Evolutionary conservation across 2,888 invertebrate genomes (phyloP), one percentile per base, ranked within the genome.

Genomic region (Hydroisotoma schaefferi): DNA sequence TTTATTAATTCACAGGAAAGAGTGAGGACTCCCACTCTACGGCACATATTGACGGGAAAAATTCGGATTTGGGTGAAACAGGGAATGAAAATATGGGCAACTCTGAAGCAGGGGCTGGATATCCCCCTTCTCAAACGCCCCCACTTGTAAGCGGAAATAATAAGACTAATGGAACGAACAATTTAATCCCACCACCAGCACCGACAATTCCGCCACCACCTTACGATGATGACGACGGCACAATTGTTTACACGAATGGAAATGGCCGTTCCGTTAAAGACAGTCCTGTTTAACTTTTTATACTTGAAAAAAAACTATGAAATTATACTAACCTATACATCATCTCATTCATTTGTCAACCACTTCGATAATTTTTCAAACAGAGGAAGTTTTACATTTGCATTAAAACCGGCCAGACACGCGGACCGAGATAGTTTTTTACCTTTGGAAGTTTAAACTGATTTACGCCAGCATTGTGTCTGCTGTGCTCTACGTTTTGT

Each of bases 241-340:
- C 40, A 15, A 40, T 40, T 20, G 55, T 47, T 46, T 69, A 66
- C 54, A 58, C 66, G 49, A 67, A 66, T 59, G 66, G 65, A 43
- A 68, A 70, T 58, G 69, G 70, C 61, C 65, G 70, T 65, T 64
- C 68, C 26, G 69, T 70, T 40, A 72, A 72, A 63, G 72, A 72
- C 61, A 70, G 70, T 64, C 72, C 72, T 59, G 72, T 72, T 51
- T 72, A 70, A 66, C 53, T 26, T 27, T 55, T 20, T 49, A 23
- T 29, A 56, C 12, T 28, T 55, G 27, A 18, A 29, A 43, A 29
- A 40, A 40, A 40, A 40, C 5, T 4, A 40, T 18, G 20, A 18
- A 18, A 40, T 33, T 33, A 10, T 33, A 33, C 8, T 33, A 40
- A 40, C n/a, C n/a, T n/a, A n/a, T n/a, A n/a, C n/a, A n/a, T n/a